A percentile compares a stretch with the other conserved stretches of the same genome.
These are phyloP conservation scores for Zelostemma sp. DNA, from an alignment of 1,140 invertebrate species.

Conservation along the genomic window DNA sequence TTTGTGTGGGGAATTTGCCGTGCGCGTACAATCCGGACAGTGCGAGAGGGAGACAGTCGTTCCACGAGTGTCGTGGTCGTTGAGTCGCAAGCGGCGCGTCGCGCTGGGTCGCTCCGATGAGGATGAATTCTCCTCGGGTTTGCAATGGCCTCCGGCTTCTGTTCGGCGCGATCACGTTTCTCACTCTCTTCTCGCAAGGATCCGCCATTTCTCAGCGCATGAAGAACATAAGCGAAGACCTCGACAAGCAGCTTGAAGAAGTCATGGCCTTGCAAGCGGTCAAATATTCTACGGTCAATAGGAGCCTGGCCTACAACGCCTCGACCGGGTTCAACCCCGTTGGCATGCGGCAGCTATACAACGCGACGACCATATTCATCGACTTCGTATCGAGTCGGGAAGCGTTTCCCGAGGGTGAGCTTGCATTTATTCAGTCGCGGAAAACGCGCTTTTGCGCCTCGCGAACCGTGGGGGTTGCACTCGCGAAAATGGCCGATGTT, in stretches of 20 bases:
- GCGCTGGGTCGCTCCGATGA: conserved; percentile 54
- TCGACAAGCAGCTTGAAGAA: conserved; percentile 66
- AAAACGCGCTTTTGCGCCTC: conserved; percentile 53
- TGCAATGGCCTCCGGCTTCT: conserved; percentile 32
- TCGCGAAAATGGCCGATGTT: conserved; percentile 46
- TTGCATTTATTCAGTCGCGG: conserved; percentile 2
- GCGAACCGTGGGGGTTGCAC: conserved; percentile 19
- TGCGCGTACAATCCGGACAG: too few species aligned
- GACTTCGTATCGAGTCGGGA: conserved; percentile 71
- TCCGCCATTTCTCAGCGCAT: conserved; percentile 9
- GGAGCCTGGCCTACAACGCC: conserved; percentile 71
- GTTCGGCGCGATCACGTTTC: conserved; percentile 6
- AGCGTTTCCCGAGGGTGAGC: conserved; percentile 72
- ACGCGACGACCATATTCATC: conserved; percentile 75
- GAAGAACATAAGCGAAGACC: conserved; percentile 60
- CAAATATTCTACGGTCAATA: conserved; percentile 64
- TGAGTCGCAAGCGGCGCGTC: conserved; percentile 62
- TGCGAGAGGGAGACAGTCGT: too few species aligned
- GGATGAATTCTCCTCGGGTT: not conserved
- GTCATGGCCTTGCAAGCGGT: conserved; percentile 65
- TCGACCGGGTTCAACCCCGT: conserved; percentile 74
- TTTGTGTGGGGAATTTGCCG: too few species aligned
- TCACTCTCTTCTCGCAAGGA: conserved; percentile 1
- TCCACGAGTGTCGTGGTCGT: too few species aligned
- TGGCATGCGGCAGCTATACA: conserved; percentile 79